Evolutionary conservation across 2,113 vertebrate genomes (phyloP), one percentile per base, ranked within the genome.

Genomic region (Phylloscopus trochilus): DNA sequence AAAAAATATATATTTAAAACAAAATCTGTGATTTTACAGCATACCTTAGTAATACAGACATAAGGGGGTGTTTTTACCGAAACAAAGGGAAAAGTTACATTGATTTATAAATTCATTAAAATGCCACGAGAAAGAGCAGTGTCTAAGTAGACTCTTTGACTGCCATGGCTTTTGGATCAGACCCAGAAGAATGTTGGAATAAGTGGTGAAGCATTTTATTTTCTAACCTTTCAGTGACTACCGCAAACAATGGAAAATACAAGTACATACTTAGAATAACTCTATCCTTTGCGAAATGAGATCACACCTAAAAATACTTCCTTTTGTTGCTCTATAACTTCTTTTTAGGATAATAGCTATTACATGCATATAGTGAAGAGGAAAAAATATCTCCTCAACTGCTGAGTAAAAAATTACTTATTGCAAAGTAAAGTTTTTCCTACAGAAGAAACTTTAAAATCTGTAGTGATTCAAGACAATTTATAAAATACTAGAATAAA

Each of bases 301-400:
- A 93, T 96, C 96, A 96, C 94, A 94, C 94, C 94, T 94, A 95
- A 96, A 96, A 96, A 96, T 94, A 95, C 93, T 95, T 95, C 93
- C 94, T 85, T 90, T 96, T 96, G 89, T 96, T 94, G 82, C 85
- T 70, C n/a, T 83, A 67, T 86, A 94, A 95, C 41, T 94, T 88
- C 68, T 64, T 52, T 93, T 95, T 94, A 88, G 84, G 72, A 58
- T 96, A 96, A 96, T 94, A 92, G 68, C 76, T 92, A 95, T 96
- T 94, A 81, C 93, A 96, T 31, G 30, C 60, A 53, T 85, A 90
- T 23, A 94, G 68, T 4, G 20, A 95, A 88, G 44, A 89, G 73
- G 47, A 78, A 96, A 95, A 94, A 88, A 83, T 55, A 86, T 41
- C 30, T 94, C 67, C 67, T 49, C 43, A 59, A 86, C 55, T 37